phyloP scores from a whole-genome alignment of 2,888 invertebrate species.

The Biston betularia region DNA sequence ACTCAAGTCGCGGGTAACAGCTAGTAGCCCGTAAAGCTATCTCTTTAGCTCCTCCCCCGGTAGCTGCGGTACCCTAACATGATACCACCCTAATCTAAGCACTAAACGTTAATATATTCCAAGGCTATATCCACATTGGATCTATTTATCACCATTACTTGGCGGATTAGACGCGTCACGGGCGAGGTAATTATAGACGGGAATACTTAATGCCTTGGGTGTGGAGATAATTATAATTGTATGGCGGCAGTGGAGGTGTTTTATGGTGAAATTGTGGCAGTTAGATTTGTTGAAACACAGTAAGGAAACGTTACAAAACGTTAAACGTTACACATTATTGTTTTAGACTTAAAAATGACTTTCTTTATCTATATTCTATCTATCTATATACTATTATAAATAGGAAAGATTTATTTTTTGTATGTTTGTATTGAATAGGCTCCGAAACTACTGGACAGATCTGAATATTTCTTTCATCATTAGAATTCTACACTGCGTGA shows the following conservation, averaged over 20 bases:
- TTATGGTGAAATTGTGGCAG: constrained; percentile 17
- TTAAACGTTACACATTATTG: neutral
- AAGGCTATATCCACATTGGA: constrained; percentile 65
- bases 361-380: no score
- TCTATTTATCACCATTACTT: constrained; percentile 82
- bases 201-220: constrained; percentile 71
- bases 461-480: no score
- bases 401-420: no score
- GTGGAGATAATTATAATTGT: constrained; percentile 67
- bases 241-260: constrained; percentile 20
- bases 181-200: constrained; percentile 75
- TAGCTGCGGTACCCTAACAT: constrained; percentile 1
- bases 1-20: no score
- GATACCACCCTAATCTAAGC: constrained; percentile 35
- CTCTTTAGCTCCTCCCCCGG: neutral
- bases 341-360: neutral
- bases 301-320: neutral
- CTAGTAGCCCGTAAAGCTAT: neutral
- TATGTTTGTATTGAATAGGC: no score
- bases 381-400: no score
- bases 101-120: constrained; percentile 66
- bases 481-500: no score
- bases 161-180: constrained; percentile 76
- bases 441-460: no score
- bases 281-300: constrained; percentile 1